Base-by-base conservation (phyloP, 2,113 vertebrate genomes). In the Turnix velox region DNA sequence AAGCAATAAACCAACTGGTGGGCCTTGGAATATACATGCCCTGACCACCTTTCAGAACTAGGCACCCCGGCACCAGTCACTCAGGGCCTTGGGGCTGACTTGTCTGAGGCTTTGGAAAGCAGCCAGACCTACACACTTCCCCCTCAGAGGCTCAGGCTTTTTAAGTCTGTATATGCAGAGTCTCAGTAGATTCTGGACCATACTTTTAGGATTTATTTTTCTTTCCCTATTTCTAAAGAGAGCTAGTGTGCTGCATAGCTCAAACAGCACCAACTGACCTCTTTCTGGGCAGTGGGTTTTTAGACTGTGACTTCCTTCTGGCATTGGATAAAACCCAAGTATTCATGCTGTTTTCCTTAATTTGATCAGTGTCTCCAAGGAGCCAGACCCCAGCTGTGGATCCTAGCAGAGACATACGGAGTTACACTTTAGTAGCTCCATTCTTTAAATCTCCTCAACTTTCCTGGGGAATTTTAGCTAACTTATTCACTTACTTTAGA, bases 221-320 rank as follows among this genome's bases (percentile, higher is more conserved):
- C 78, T 92, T 95, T 94, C 62, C 30, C 63, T 31, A 3, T 73
- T 95, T 85, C 71, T 96, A 57, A 96, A 96, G 92, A 75, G 84
- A 92, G 22, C 80, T 58, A 91, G 80, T 93, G 95, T 96, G 74
- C 77, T 93, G 9, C 66, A 72, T 19, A 91, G 62, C 92, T 92
- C 66, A 88, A 62, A 66, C 74, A 79, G 69, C 54, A 84, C 83
- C 24, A 73, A 75, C 52, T 82, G 88, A 93, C 90, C 91, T 91
- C 90, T 76, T 94, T 94, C 62, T 89, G 74, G 86, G 80, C 73
- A 84, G 46, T 0, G 0, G 49, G 81, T 45, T 92, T 93, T 94
- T 85, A 95, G 84, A 86, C 92, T 84, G 54, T 78, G 91, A 93
- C 92, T 94, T 94, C 86, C 92, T 95, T 92, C 73, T 92, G 90